Conservation (phyloP, 2,113 vertebrate species). For the Sapajus apella region DNA sequence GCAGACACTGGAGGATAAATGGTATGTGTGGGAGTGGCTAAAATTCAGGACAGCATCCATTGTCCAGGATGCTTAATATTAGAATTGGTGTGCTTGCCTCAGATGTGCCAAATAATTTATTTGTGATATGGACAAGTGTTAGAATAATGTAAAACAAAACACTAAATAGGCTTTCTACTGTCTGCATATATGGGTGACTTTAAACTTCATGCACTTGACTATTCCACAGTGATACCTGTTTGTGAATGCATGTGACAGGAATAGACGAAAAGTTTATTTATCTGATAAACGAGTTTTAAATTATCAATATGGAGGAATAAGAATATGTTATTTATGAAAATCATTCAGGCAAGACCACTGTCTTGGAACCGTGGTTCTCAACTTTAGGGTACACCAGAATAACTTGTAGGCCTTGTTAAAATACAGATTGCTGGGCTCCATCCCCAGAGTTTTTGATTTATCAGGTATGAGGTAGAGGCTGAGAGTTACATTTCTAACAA, state of each 20-base stretch:
- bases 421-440: not conserved
- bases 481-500: constrained; percentile 37
- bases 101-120: constrained; percentile 31
- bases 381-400: not conserved
- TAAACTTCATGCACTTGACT: not conserved
- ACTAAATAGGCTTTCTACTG: not conserved
- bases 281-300: constrained; percentile 18
- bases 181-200: not conserved
- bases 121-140: constrained; percentile 8
- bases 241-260: not conserved
- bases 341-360: not conserved
- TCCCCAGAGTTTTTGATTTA: constrained; percentile 20
- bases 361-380: not conserved
- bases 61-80: constrained; percentile 13
- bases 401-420: not conserved
- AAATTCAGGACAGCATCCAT: not conserved
- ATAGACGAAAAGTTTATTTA: constrained; percentile 33
- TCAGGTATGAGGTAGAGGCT: not conserved
- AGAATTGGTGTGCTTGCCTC: not conserved
- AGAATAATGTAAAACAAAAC: constrained; percentile 38
- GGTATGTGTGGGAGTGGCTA: not conserved
- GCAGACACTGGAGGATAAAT: not conserved
- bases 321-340: constrained; percentile 19
- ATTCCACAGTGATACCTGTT: not conserved
- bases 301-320: not conserved